These are phyloP conservation scores for Campoletis sonorensis DNA, from an alignment of 1,140 invertebrate species.

Conservation along the genomic window DNA sequence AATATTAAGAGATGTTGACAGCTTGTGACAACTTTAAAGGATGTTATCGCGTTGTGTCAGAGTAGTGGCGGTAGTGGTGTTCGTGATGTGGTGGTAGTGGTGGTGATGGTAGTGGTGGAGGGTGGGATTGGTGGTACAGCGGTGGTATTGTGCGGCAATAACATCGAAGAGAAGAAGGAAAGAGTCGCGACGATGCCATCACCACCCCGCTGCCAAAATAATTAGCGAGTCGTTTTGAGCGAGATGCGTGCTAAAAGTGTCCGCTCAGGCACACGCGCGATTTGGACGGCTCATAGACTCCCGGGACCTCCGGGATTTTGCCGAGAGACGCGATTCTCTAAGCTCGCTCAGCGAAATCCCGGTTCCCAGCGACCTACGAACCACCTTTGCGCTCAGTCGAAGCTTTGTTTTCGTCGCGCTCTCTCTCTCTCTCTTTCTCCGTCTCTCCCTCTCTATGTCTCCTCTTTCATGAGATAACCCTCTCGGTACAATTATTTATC, in stretches of 20 bases:
- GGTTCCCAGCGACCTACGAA: conserved; percentile 39
- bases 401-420: conserved; percentile 26
- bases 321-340: not conserved
- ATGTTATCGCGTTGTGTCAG: too few relatives aligned
- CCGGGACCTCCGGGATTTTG: conserved; percentile 65
- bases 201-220: conserved; percentile 82
- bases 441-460: too few relatives aligned
- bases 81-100: too few relatives aligned
- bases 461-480: not conserved
- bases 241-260: conserved; percentile 82
- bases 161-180: not conserved
- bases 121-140: too few relatives aligned
- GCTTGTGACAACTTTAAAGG: too few relatives aligned
- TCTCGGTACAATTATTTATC: too few relatives aligned
- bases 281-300: conserved; percentile 71
- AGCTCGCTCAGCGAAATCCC: conserved; percentile 31
- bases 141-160: not conserved
- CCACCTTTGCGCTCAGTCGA: conserved; percentile 41
- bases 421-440: not conserved
- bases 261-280: conserved; percentile 77
- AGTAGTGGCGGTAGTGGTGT: too few relatives aligned
- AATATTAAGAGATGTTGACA: too few relatives aligned
- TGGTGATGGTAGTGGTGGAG: too few relatives aligned
- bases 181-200: conserved; percentile 36
- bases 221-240: conserved; percentile 83